phyloP scores from a whole-genome alignment of 2,113 vertebrate species.

The Holacanthus passer region DNA sequence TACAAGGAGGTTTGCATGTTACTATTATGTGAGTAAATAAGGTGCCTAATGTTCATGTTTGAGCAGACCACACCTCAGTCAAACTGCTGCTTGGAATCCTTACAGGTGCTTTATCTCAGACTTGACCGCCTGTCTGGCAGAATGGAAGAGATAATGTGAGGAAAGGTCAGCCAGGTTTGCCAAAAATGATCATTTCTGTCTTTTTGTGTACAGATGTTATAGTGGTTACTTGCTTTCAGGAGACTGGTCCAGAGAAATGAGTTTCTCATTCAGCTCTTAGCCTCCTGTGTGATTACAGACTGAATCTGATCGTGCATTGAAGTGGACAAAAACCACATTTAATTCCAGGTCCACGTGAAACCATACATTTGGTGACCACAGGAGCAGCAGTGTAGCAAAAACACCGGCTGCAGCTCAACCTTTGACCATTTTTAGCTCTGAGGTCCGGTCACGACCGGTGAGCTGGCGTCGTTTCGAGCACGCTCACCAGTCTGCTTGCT shows the following conservation, averaged over 20 bases:
- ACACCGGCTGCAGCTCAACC: constrained; percentile 9
- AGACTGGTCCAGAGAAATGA: no score
- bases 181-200: not conserved
- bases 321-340: constrained; percentile 2
- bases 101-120: constrained; percentile 23
- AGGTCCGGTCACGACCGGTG: not conserved
- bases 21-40: constrained; percentile 84
- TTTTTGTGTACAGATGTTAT: not conserved
- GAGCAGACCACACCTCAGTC: constrained; percentile 80
- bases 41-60: constrained; percentile 90
- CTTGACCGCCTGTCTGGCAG: constrained; percentile 35
- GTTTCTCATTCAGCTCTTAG: constrained; percentile 7
- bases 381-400: constrained; percentile 1
- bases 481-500: not conserved
- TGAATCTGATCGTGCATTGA: constrained; percentile 11
- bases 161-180: not conserved
- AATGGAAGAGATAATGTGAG: constrained; percentile 1
- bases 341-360: not conserved
- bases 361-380: not conserved
- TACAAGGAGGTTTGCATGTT: constrained; percentile 88
- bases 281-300: constrained; percentile 6
- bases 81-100: constrained; percentile 67
- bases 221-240: no score
- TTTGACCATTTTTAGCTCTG: not conserved
- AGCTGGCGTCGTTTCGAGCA: not conserved